These are phyloP conservation scores for Amphilophus citrinellus DNA, from an alignment of 2,113 vertebrate species.

Conservation along the genomic window DNA sequence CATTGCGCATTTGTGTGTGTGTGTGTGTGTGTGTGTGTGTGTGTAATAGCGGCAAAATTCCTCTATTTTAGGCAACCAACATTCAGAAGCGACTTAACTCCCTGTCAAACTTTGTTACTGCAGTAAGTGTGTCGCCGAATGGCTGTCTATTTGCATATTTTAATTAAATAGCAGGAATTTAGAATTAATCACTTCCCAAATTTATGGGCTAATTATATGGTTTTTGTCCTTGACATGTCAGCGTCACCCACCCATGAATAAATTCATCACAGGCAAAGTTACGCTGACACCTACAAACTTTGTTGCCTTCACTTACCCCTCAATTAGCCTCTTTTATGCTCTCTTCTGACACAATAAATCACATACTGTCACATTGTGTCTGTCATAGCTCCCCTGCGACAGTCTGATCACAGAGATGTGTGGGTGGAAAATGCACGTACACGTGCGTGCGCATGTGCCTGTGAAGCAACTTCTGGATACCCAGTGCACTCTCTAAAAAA, in stretches of 20 bases:
- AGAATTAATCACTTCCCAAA: conserved; percentile 74
- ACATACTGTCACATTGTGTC: conserved; percentile 65
- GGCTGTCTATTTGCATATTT: conserved; percentile 77
- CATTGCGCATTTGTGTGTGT: neutral
- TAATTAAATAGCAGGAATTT: conserved; percentile 78
- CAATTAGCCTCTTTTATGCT: conserved; percentile 66
- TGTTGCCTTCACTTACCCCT: conserved; percentile 65
- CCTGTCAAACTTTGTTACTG: conserved; percentile 55
- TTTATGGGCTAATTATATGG: conserved; percentile 77
- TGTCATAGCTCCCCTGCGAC: conserved; percentile 57
- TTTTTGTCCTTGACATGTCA: conserved; percentile 78
- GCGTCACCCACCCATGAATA: conserved; percentile 68
- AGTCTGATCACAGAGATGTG: conserved; percentile 40
- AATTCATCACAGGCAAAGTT: conserved; percentile 76
- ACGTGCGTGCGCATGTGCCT: neutral
- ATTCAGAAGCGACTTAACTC: conserved; percentile 44
- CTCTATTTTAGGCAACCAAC: conserved; percentile 6
- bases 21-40: neutral
- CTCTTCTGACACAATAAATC: conserved; percentile 70
- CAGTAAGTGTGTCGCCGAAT: conserved; percentile 33
- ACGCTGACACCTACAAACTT: conserved; percentile 74
- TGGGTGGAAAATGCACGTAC: conserved; percentile 49
- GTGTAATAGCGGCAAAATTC: neutral
- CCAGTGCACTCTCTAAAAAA: neutral
- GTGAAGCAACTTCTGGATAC: conserved; percentile 1